Percentiles rank a stretch among this genome's conserved stretches.
These are phyloP conservation scores for Athalia rosae DNA, from an alignment of 2,888 invertebrate genomes.

Conservation along the genomic window DNA sequence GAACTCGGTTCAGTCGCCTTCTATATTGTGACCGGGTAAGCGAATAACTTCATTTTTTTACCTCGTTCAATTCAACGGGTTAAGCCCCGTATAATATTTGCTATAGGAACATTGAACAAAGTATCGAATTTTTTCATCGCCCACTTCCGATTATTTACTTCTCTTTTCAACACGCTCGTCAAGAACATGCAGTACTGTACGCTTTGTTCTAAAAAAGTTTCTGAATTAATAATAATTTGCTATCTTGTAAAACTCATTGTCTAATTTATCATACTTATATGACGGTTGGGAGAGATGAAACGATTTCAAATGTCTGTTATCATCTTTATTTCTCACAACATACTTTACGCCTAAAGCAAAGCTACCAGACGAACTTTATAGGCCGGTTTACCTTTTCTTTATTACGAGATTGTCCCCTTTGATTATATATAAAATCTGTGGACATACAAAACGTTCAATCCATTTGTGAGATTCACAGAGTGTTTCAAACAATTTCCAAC, in stretches of 20 bases:
- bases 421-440: constrained; percentile 34
- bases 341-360: not conserved
- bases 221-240: constrained; percentile 2
- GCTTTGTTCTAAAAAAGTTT: constrained; percentile 1
- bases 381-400: not conserved
- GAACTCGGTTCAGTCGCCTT: constrained; percentile 15
- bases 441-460: not conserved
- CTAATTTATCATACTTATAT: not conserved
- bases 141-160: not conserved
- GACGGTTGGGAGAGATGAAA: not conserved
- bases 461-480: not conserved
- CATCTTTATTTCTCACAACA: not conserved
- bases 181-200: not conserved
- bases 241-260: not conserved
- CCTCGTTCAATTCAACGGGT: not conserved
- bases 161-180: not conserved
- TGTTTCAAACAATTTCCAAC: constrained; percentile 5
- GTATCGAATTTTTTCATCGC: constrained; percentile 1
- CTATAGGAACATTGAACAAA: not conserved
- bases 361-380: constrained; percentile 36
- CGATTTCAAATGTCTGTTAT: not conserved
- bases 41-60: constrained; percentile 20
- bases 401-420: not conserved
- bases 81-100: not conserved
- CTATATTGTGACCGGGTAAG: not conserved